These are phyloP conservation scores for Erythrocebus patas DNA, from an alignment of 2,113 vertebrate genomes.

Conservation along the genomic window DNA sequence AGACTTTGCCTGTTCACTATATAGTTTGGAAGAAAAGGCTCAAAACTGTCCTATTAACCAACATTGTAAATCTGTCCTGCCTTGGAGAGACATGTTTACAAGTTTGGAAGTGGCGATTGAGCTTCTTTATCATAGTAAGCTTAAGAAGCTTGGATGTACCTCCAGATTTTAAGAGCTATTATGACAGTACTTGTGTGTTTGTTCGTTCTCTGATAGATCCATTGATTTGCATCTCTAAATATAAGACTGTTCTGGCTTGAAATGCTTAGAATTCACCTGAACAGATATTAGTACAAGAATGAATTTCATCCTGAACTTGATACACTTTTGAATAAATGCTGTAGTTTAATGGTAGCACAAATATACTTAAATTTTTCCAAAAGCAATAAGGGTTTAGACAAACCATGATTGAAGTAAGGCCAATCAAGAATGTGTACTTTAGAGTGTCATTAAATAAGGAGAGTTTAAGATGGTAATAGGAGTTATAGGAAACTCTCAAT, in stretches of 20 bases:
- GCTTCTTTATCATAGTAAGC: background rate
- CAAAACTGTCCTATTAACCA: background rate
- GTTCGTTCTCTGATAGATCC: background rate
- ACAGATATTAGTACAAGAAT: background rate
- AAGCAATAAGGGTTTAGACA: background rate
- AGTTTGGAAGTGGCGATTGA: background rate
- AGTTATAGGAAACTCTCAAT: background rate
- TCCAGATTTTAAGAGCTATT: background rate
- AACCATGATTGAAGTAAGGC: slow-evolving; percentile 22
- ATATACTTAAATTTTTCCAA: background rate
- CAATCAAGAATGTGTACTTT: background rate
- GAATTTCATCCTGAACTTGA: background rate
- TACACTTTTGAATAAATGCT: background rate
- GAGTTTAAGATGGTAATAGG: background rate
- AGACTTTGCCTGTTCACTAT: background rate
- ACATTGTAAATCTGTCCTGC: background rate
- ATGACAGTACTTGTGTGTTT: background rate
- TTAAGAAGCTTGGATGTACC: background rate
- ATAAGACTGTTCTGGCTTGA: background rate
- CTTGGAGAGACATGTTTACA: background rate
- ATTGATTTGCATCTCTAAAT: background rate
- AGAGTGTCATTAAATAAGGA: slow-evolving; percentile 22
- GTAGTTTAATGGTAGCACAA: background rate
- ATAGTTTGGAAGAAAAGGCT: background rate
- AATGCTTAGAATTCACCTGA: slow-evolving; percentile 15